Evolutionary conservation across 2,797 vertebrate species (phyloP), one percentile per base, ranked within the genome.

Genomic region (Eupleurogrammus muticus): DNA sequence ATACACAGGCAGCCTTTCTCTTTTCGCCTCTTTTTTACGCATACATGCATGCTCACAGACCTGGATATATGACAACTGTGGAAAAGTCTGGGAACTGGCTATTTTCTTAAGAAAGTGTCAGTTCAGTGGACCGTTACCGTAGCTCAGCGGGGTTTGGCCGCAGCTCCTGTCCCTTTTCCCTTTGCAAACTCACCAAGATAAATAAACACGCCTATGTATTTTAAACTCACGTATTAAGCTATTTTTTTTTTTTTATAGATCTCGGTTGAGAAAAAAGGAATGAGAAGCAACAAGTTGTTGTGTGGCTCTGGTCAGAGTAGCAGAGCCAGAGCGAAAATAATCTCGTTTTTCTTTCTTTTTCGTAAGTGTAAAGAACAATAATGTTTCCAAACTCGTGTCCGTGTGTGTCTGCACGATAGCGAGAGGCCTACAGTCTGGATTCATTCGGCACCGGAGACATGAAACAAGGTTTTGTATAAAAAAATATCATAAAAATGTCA

Each of bases 71-170:
- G 87, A 89, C 87, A 86, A 79, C 73, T 75, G 70, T 85, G 90
- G 89, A 90, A n/a, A 91, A 90, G 70, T 89, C 86, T 83, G 79
- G 79, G 71, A 89, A 86, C 74, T 66, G 73, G 65, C 66, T 58
- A 20, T 19, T 56, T 57, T 79, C 77, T 79, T 44, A 67, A 78
- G 66, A 73, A 79, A 79, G 79, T 85, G 85, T 85, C 81, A 82
- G 83, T 64, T 80, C 60, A 57, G 64, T 75, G 77, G 70, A 82
- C 53, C 65, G 19, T 84, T 78, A 80, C 82, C 67, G 51, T 80
- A 73, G 73, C 80, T 89, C 49, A 77, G 49, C 52, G 12, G 78
- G 71, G 36, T 81, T 86, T 87, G 81, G 81, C 80, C 53, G 16
- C 73, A 53, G 69, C 59, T 76, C 59, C 66, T 63, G 66, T 73